These are phyloP conservation scores for Campylomormyrus tamandua DNA, from an alignment of 2,113 vertebrate species.

Conservation along the genomic window DNA sequence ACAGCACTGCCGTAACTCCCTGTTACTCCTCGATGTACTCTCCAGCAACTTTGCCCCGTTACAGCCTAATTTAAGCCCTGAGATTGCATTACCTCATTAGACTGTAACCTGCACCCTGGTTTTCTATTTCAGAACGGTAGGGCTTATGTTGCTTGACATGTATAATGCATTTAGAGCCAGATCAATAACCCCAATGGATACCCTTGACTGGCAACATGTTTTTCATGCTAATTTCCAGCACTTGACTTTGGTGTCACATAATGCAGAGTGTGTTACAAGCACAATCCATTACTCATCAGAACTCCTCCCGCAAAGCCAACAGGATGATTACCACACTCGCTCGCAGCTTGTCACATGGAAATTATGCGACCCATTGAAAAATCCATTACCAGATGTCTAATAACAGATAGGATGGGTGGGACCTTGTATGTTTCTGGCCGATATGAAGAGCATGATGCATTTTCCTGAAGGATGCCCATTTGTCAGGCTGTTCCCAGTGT, in stretches of 20 bases:
- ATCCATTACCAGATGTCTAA: slow-evolving; percentile 15
- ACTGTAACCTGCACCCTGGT: background rate
- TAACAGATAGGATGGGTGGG: background rate
- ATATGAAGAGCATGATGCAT: background rate
- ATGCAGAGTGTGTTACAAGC: slow-evolving; percentile 1
- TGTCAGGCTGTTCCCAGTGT: background rate
- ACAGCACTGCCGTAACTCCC: background rate
- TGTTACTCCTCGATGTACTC: background rate
- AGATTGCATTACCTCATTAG: background rate
- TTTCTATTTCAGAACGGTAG: background rate
- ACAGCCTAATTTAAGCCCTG: background rate
- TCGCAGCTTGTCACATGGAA: background rate
- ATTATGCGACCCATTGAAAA: slow-evolving; percentile 10
- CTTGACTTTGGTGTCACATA: slow-evolving; percentile 9
- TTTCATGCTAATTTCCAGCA: slow-evolving; percentile 15
- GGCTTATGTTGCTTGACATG: background rate
- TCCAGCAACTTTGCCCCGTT: background rate
- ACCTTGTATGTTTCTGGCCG: background rate
- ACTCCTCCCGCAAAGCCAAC: background rate
- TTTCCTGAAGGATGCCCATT: background rate
- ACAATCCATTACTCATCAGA: background rate
- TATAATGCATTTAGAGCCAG: background rate
- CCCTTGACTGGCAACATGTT: background rate
- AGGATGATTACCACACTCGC: background rate
- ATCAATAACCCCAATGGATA: slow-evolving; percentile 17